These are phyloP conservation scores for Chaetogeoica ovagalla DNA, from an alignment of 2,888 invertebrate genomes.

Conservation along the genomic window DNA sequence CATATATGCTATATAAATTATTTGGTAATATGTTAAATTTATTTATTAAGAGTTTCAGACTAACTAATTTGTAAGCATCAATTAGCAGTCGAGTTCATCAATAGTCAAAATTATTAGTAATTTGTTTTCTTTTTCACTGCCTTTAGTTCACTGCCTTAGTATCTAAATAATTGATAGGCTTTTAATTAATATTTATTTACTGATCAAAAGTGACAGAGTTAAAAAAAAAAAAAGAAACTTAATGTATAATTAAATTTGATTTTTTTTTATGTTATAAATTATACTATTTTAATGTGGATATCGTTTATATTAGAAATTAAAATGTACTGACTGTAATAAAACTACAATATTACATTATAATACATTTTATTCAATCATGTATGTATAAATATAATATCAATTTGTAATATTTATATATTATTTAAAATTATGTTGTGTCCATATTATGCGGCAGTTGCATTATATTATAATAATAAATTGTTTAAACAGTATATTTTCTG, in stretches of 20 bases:
- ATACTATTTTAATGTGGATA: constrained; percentile 18
- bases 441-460: constrained; percentile 19
- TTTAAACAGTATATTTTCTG: constrained; percentile 35
- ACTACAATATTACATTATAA: constrained; percentile 13
- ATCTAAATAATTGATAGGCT: constrained; percentile 20
- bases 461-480: constrained; percentile 35
- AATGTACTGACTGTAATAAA: constrained; percentile 23
- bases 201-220: constrained; percentile 5
- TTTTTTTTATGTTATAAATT: constrained; percentile 11
- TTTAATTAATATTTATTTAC: constrained; percentile 35
- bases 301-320: constrained; percentile 29
- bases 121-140: constrained; percentile 49
- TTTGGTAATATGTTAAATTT: constrained; percentile 10
- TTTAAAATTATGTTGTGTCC: constrained; percentile 35
- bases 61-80: constrained; percentile 3
- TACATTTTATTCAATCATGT: constrained; percentile 16
- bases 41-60: constrained; percentile 16
- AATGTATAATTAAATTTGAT: constrained; percentile 12
- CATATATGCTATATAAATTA: background rate
- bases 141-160: constrained; percentile 52
- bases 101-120: constrained; percentile 29
- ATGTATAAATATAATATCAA: constrained; percentile 38
- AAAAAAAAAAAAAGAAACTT: constrained; percentile 6
- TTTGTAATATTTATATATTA: constrained; percentile 25
- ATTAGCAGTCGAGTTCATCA: constrained; percentile 5